A percentile compares a stretch with the other conserved stretches of the same genome.
These are phyloP conservation scores for Maniola hyperantus DNA, from an alignment of 2,888 invertebrate species.

Conservation along the genomic window DNA sequence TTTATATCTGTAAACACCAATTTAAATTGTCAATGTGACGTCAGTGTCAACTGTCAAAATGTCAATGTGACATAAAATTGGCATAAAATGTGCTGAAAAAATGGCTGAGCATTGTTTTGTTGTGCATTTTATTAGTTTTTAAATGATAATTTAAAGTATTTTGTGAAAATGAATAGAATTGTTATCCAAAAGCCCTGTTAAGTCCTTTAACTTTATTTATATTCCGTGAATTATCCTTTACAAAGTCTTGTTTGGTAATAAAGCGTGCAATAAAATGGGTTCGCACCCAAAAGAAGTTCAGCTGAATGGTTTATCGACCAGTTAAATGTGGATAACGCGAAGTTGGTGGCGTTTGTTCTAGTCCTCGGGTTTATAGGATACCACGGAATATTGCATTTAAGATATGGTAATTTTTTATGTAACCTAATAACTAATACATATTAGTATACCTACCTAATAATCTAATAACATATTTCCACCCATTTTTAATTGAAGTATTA, in stretches of 20 bases:
- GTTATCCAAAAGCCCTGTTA: not conserved
- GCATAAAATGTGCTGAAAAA: slow-evolving; percentile 4
- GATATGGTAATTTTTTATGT: slow-evolving; percentile 86
- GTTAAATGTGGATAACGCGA: slow-evolving; percentile 94
- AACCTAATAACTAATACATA: no score
- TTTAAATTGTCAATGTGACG: not conserved
- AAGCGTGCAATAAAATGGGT: slow-evolving; percentile 52
- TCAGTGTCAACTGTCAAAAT: not conserved
- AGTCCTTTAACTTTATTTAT: not conserved
- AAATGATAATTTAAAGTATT: not conserved
- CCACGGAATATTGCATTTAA: slow-evolving; percentile 93
- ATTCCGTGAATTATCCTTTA: not conserved
- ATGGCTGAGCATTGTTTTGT: slow-evolving; percentile 13
- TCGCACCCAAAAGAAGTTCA: slow-evolving; percentile 78
- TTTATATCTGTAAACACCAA: not conserved
- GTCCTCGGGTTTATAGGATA: slow-evolving; percentile 93
- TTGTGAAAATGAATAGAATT: not conserved
- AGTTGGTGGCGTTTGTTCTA: slow-evolving; percentile 90
- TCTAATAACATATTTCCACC: no score
- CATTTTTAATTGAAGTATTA: no score
- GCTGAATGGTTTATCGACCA: slow-evolving; percentile 92
- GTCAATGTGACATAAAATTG: no score
- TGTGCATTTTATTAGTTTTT: slow-evolving; percentile 2
- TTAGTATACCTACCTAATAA: no score
- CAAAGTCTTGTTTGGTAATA: not conserved